Evolutionary conservation across 2,888 invertebrate genomes (phyloP), one percentile per base, ranked within the genome.

Genomic region (Eurytoma adleriae): DNA sequence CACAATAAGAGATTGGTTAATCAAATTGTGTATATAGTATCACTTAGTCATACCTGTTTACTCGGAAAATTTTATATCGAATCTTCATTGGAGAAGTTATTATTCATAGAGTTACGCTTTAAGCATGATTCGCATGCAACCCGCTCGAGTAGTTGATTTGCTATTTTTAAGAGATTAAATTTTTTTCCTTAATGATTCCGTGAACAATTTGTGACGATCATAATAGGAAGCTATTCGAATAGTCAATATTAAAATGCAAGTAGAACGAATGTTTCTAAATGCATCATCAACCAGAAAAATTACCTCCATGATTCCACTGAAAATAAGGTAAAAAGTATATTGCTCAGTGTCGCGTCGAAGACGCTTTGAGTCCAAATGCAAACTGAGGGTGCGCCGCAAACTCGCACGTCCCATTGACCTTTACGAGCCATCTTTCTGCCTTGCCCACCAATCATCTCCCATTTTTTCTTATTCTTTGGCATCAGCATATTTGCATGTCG

Each of bases 381-480:
- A 62, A 78, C 66, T 71, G 57, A 66, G 62, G 59, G 71, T 64
- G 57, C 24, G 66, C 57, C 70, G 50, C 77, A 50, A 30, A n/a
- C 66, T 48, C 27, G 57, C 71, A 59, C 70, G 78, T 57, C 18
- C 66, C 77, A 77, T 77, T 77, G 59, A 64, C 16, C 66, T 78
- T 78, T 62, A 78, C 64, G 78, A 78, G 71, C 78, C 66, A 70
- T 78, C 78, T 78, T 78, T 78, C 67, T 24, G 67, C 57, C 4
- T 20, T 48, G 13, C 24, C 20, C 73, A 3, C 16, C 14, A 16
- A n/a, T 30, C 54, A 13, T 0, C 24, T 30, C 67, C 59, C 24
- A 3, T 54, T 54, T 30, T 30, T 30, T 3, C 30, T 30, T 30
- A 30, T 30, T 30, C 30, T 30, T 30, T 30, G 30, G 30, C 30